Evolutionary conservation across 2,113 vertebrate species (phyloP).

Genomic region (Mus pahari): DNA sequence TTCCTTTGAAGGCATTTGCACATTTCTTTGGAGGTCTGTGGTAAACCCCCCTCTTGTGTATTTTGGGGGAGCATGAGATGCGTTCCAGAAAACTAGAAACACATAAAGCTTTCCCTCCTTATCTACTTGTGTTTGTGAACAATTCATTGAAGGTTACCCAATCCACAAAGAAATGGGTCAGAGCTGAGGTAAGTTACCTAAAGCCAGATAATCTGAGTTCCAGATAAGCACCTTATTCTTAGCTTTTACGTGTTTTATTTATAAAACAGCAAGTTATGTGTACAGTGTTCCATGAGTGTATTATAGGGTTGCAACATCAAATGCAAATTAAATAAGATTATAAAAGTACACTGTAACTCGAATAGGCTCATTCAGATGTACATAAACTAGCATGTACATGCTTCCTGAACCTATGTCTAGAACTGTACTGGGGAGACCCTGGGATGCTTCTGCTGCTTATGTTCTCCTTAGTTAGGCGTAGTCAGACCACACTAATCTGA

Average conservation of each 20-base stretch:
- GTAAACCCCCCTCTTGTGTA: neutral
- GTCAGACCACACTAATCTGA: neutral
- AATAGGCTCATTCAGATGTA: fast-evolving
- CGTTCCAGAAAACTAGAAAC: neutral
- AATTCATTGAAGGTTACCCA: neutral
- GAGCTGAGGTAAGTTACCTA: neutral
- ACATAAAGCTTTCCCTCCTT: neutral
- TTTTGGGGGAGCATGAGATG: neutral
- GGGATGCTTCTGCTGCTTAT: neutral
- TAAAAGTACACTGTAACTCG: neutral
- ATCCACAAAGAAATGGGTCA: neutral
- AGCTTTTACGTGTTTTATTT: neutral
- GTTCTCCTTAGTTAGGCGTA: neutral
- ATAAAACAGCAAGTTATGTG: neutral
- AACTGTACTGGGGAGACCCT: fast-evolving
- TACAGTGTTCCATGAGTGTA: neutral
- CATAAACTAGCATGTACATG: too few relatives aligned
- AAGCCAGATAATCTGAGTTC: neutral
- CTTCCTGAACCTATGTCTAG: neutral
- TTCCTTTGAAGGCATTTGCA: neutral
- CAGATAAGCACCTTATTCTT: neutral
- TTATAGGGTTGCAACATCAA: neutral
- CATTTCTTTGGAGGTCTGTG: neutral
- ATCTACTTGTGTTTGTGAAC: neutral
- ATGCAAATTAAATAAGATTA: neutral